These are phyloP conservation scores for Ptychodera flava DNA, from an alignment of 35 echinoderm and acorn worm genomes.

Conservation along the genomic window DNA sequence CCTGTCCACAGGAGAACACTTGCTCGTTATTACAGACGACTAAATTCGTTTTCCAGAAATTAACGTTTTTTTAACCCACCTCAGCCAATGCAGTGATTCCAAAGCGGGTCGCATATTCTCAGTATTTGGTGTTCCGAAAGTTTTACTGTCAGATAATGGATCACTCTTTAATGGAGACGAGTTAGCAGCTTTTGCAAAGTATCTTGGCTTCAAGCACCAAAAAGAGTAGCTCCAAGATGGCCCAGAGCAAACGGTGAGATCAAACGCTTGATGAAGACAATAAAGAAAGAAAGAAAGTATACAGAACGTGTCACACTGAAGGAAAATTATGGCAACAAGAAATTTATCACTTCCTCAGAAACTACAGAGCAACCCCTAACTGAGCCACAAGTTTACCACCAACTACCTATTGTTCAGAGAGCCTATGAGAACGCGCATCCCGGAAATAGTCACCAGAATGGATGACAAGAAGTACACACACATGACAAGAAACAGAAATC, in stretches of 20 bases:
- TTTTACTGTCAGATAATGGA: slow-evolving; percentile 50
- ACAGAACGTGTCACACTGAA: slow-evolving; percentile 8
- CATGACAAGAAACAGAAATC: no score
- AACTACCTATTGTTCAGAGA: slow-evolving; percentile 28
- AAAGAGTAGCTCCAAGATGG: no score
- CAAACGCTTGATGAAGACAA: slow-evolving; percentile 24
- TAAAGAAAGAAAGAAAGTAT: no score
- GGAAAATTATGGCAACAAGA: slow-evolving; percentile 5
- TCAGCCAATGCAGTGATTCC: slow-evolving; percentile 39
- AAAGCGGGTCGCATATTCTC: slow-evolving; percentile 48
- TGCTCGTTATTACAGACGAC: slow-evolving; percentile 41
- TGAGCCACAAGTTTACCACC: not conserved
- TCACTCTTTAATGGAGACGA: slow-evolving; percentile 59
- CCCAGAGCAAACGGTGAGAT: no score
- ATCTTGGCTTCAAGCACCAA: slow-evolving; percentile 31
- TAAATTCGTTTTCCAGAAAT: slow-evolving; percentile 53
- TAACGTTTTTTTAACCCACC: slow-evolving; percentile 37
- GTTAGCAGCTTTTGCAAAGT: slow-evolving; percentile 42
- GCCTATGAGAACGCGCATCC: slow-evolving; percentile 26
- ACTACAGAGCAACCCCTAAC: slow-evolving; percentile 6
- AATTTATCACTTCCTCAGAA: not conserved
- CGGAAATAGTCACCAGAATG: no score
- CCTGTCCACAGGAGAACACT: slow-evolving; percentile 31
- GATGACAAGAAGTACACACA: no score
- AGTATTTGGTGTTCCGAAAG: slow-evolving; percentile 49